phyloP scores from a whole-genome alignment of 2,113 vertebrate species.

The Sinocyclocheilus rhinocerous region DNA sequence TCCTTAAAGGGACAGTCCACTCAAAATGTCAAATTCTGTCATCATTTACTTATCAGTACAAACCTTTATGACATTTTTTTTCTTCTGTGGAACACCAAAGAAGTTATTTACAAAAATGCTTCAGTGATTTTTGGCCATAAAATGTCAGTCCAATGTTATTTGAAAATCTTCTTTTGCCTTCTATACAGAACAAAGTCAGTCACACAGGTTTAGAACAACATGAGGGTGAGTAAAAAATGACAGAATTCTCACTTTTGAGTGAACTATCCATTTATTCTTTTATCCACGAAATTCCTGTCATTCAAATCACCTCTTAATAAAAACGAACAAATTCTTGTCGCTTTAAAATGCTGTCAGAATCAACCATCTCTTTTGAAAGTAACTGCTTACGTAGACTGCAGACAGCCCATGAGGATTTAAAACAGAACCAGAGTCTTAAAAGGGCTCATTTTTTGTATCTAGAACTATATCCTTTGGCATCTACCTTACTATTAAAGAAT shows the following conservation, averaged over 20 bases:
- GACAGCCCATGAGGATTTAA: background rate
- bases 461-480: conserved; percentile 9
- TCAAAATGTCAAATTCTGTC: background rate
- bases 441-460: background rate
- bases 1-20: background rate
- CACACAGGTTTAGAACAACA: background rate
- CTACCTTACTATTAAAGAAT: conserved; percentile 29
- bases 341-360: background rate
- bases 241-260: background rate
- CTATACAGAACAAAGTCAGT: background rate
- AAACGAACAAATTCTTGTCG: background rate
- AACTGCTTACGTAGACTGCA: background rate
- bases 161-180: background rate
- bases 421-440: background rate
- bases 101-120: background rate
- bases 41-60: background rate
- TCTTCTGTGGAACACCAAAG: background rate
- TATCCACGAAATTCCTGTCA: background rate
- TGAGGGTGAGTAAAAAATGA: no score
- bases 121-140: background rate
- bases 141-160: background rate
- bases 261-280: background rate
- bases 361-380: background rate
- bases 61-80: background rate
- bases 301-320: background rate